Evolutionary conservation across 2,888 invertebrate species (phyloP).

Genomic region (Pyrocoelia pectoralis): DNA sequence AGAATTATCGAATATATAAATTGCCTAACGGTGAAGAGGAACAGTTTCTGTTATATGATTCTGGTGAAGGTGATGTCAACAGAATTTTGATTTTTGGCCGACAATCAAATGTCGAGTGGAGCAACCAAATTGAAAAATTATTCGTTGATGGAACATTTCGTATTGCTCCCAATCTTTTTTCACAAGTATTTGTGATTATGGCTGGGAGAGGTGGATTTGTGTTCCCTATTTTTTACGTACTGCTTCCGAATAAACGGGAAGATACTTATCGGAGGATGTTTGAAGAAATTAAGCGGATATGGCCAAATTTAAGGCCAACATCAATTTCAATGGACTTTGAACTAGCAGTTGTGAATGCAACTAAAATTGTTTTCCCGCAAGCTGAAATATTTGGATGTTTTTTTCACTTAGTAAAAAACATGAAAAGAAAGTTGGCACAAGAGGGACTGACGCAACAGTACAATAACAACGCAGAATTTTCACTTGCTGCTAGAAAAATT

Average conservation of each 20-base stretch:
- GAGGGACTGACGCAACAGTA: slow-evolving; percentile 8
- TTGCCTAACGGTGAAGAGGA: slow-evolving; percentile 5
- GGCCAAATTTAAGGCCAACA: slow-evolving; percentile 6
- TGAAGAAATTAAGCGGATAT: not conserved
- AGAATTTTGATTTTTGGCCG: slow-evolving; percentile 7
- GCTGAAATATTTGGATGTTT: slow-evolving; percentile 12
- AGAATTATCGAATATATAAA: slow-evolving; percentile 3
- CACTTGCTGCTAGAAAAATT: slow-evolving; percentile 10
- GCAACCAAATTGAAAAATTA: slow-evolving; percentile 10
- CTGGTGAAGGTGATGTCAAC: not conserved
- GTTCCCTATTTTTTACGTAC: slow-evolving; percentile 6
- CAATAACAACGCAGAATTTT: slow-evolving; percentile 11
- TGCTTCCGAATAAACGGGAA: slow-evolving; percentile 14
- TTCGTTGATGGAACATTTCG: slow-evolving; percentile 11
- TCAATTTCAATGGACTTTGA: slow-evolving; percentile 12
- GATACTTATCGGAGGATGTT: slow-evolving; percentile 10
- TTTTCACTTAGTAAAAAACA: slow-evolving; percentile 12
- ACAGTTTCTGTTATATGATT: slow-evolving; percentile 10
- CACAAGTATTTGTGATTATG: slow-evolving; percentile 8
- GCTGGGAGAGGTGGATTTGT: not conserved
- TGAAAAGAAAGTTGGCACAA: slow-evolving; percentile 7
- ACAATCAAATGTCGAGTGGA: slow-evolving; percentile 9
- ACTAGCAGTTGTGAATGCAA: slow-evolving; percentile 6
- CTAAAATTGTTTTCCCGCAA: slow-evolving; percentile 5
- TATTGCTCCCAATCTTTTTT: slow-evolving; percentile 5